Percentiles rank a stretch among this genome's conserved stretches.
Evolutionary conservation across 2,113 vertebrate species (phyloP).

Genomic region (Vimba vimba): DNA sequence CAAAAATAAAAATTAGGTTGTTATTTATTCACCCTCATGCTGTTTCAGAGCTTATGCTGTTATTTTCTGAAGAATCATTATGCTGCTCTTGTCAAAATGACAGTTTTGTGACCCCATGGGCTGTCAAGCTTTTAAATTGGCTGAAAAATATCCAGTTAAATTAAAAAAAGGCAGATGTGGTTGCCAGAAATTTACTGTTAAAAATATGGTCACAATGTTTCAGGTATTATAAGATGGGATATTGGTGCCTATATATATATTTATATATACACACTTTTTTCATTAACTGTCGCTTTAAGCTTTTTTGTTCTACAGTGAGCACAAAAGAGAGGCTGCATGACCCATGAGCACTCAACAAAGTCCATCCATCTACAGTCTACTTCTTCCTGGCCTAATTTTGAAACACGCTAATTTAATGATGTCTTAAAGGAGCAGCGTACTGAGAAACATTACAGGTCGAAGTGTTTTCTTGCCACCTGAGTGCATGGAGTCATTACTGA

Average conservation of each 20-base stretch:
- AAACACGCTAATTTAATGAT: background rate
- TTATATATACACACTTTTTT: background rate
- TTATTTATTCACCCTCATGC: background rate
- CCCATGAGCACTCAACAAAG: background rate
- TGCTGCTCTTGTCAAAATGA: background rate
- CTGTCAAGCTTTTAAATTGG: background rate
- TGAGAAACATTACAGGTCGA: slow-evolving; percentile 16
- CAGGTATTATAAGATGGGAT: too few relatives aligned
- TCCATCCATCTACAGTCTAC: background rate
- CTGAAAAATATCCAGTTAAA: background rate
- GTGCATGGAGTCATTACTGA: slow-evolving; percentile 17
- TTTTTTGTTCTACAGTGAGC: background rate
- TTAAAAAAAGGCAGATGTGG: background rate
- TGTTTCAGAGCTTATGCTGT: background rate
- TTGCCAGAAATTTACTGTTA: too few relatives aligned
- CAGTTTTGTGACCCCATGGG: background rate
- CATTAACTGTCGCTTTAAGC: background rate
- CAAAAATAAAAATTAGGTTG: background rate
- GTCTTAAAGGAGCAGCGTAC: slow-evolving; percentile 24
- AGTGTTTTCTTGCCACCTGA: slow-evolving; percentile 19
- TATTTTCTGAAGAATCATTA: background rate
- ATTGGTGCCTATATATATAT: too few relatives aligned
- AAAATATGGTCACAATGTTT: too few relatives aligned
- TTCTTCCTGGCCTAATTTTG: background rate
- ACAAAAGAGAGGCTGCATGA: background rate